phyloP scores from a whole-genome alignment of 2,888 invertebrate species.

The Torymus auratus region DNA sequence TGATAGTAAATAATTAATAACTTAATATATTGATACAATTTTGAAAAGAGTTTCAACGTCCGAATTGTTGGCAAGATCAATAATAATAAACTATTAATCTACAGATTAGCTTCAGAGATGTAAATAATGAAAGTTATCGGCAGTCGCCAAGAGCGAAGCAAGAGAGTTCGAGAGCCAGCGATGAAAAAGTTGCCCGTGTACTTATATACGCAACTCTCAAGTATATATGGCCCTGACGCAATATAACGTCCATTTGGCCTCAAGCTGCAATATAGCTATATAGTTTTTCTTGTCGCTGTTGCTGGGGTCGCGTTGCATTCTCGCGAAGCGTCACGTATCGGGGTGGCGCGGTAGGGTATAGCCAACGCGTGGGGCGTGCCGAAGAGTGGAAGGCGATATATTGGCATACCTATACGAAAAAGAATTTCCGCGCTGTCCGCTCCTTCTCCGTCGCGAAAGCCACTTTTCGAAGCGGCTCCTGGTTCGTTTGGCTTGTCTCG shows the following conservation, averaged over 20 bases:
- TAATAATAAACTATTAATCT: too few relatives aligned
- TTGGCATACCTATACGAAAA: constrained; percentile 75
- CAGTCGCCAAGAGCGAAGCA: not conserved
- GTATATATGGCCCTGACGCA: not conserved
- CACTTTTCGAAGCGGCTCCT: constrained; percentile 23
- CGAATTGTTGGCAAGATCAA: too few relatives aligned
- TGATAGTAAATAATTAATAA: too few relatives aligned
- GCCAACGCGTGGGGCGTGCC: constrained; percentile 47
- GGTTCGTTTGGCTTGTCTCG: constrained; percentile 13
- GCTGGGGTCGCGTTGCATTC: constrained; percentile 66
- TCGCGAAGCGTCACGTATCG: constrained; percentile 74
- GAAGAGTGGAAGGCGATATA: constrained; percentile 71
- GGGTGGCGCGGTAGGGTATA: constrained; percentile 50
- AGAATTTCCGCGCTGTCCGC: constrained; percentile 72
- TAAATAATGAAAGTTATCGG: constrained; percentile 26
- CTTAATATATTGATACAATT: too few relatives aligned
- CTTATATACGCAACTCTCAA: not conserved
- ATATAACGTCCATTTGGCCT: not conserved
- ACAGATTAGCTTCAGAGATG: not conserved
- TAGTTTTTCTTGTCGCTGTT: constrained; percentile 8
- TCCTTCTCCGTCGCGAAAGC: constrained; percentile 51
- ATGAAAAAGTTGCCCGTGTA: too few relatives aligned
- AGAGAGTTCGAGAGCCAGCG: too few relatives aligned
- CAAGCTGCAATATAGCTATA: constrained; percentile 14
- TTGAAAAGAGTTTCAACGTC: too few relatives aligned